Conservation (phyloP, 2,888 invertebrate species). For the Ceratothoa steindachneri region DNA sequence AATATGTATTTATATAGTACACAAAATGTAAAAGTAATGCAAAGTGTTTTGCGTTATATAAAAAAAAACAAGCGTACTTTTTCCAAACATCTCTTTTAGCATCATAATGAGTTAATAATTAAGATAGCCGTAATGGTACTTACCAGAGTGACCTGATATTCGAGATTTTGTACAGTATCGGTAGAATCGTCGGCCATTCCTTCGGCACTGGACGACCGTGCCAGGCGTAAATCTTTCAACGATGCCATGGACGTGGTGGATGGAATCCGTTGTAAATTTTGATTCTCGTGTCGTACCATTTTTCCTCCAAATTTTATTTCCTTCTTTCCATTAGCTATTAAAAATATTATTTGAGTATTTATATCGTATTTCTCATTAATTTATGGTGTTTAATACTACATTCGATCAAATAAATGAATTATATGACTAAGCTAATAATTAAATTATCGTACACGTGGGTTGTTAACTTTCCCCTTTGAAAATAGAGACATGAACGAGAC, state of each 20-base stretch:
- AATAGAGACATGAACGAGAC: too few relatives aligned
- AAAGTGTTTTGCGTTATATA: too few relatives aligned
- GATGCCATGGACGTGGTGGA: not conserved
- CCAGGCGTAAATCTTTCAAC: not conserved
- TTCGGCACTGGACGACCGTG: not conserved
- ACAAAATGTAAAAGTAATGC: too few relatives aligned
- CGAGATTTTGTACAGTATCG: not conserved
- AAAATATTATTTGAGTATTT: not conserved
- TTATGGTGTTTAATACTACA: too few relatives aligned
- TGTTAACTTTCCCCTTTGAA: not conserved
- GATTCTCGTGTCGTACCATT: not conserved
- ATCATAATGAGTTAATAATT: too few relatives aligned
- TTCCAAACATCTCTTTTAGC: too few relatives aligned
- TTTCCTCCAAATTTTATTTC: not conserved
- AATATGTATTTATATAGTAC: too few relatives aligned
- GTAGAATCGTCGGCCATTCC: not conserved
- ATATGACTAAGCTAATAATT: not conserved
- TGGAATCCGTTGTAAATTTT: not conserved
- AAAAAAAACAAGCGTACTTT: too few relatives aligned
- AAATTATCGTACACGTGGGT: not conserved
- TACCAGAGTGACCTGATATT: slow-evolving; percentile 8
- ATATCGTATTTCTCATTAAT: not conserved
- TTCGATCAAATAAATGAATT: too few relatives aligned
- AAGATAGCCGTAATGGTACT: too few relatives aligned
- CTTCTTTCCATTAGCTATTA: not conserved